Conservation (phyloP, 2,113 vertebrate species). For the Antennarius striatus region DNA sequence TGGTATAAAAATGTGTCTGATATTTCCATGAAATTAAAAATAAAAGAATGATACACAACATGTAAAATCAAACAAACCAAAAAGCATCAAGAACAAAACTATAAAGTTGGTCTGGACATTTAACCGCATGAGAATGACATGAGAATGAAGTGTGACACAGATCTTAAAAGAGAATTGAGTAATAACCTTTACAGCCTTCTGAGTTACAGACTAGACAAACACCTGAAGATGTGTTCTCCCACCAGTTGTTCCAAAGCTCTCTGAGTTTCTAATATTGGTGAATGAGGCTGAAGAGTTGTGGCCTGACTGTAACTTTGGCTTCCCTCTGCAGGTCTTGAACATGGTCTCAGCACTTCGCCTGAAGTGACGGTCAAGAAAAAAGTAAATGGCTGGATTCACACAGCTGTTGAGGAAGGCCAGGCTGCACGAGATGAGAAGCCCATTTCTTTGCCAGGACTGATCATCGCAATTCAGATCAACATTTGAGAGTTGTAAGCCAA, state of each 20-base stretch:
- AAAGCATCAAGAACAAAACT: no score
- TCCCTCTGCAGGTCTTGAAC: conserved; percentile 41
- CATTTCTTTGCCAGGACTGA: conserved; percentile 52
- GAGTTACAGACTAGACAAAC: not conserved
- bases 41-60: no score
- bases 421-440: conserved; percentile 78
- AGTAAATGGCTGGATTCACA: conserved; percentile 86
- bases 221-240: conserved; percentile 52
- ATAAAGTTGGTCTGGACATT: no score
- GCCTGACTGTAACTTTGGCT: conserved; percentile 17
- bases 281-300: conserved; percentile 58
- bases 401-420: conserved; percentile 88
- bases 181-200: not conserved
- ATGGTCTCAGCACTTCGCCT: conserved; percentile 55
- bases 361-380: conserved; percentile 85
- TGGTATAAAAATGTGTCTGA: no score
- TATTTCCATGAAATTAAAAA: no score
- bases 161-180: not conserved
- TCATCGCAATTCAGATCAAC: conserved; percentile 40
- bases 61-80: no score
- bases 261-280: conserved; percentile 60
- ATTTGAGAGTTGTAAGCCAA: conserved; percentile 47
- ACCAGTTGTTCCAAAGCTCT: conserved; percentile 52
- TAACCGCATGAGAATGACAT: no score
- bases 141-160: no score